Base-by-base conservation (phyloP, 2,797 vertebrate genomes). In the Hydrophis major region DNA sequence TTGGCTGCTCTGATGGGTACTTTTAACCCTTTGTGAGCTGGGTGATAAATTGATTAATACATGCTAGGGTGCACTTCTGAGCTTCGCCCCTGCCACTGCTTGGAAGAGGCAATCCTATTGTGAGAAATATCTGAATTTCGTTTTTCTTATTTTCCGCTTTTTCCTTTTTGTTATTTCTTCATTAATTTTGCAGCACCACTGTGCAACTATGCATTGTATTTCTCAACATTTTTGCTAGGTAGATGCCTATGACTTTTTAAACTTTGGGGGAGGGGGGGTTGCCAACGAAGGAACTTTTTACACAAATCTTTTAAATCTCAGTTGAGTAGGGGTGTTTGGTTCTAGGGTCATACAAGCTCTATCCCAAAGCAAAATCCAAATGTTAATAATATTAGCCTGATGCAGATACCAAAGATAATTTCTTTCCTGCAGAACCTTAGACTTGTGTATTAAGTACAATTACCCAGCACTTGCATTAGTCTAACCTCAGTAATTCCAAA, bases 311-410 rank as follows among this genome's bases (percentile, higher is more conserved):
- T 98, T 98, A 98, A 98, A 97, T 98, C 97, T 98, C 98, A 98
- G 98, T 98, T 98, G 96, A 97, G 96, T 95, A 97, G 97, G 97
- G 97, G 97, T 97, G 96, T 97, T 98, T 98, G 98, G 98, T 98
- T 98, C 97, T 98, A 98, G 98, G 99, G 98, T 98, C 98, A 98
- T 98, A 98, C 98, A 98, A 99, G 99, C 99, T 99, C 98, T 99
- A 99, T 99, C 98, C 99, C 99, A 99, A 99, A 99, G 99, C 99
- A 99, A 99, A 99, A 99, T 99, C 99, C 99, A 99, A 99, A 99
- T 99, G 99, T 99, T 98, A 99, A 97, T 98, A 99, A 99, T 98
- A 98, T 99, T 99, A 99, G 98, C 99, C 99, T 99, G 99, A 99
- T 98, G 99, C 99, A 99, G 98, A 99, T 99, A 99, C 99, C 99